These are phyloP conservation scores for Cherax quadricarinatus DNA, from an alignment of 1,140 invertebrate genomes.

Conservation along the genomic window DNA sequence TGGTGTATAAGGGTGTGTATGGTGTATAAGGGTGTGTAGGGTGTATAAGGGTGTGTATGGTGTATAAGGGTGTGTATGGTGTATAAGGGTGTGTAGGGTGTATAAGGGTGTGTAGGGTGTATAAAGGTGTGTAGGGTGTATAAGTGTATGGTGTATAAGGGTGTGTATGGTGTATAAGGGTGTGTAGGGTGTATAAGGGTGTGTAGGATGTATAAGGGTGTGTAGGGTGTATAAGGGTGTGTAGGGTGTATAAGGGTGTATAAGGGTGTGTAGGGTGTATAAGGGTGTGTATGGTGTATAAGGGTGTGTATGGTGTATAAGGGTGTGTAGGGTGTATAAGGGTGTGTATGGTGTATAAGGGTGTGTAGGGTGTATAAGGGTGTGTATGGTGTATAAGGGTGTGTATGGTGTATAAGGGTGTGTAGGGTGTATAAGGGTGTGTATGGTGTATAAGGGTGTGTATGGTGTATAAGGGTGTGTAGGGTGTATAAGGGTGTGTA, in stretches of 20 bases:
- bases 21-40: neutral
- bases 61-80: too few relatives aligned
- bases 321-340: neutral
- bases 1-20: neutral
- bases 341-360: neutral
- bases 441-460: too few relatives aligned
- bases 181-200: neutral
- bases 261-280: neutral
- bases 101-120: neutral
- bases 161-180: too few relatives aligned
- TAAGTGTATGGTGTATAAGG: too few relatives aligned
- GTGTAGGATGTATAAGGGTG: neutral
- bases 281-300: neutral
- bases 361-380: neutral
- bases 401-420: neutral
- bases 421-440: constrained; percentile 1
- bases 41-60: neutral
- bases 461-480: neutral
- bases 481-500: neutral
- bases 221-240: too few relatives aligned
- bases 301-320: too few relatives aligned
- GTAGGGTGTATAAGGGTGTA: neutral
- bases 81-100: neutral
- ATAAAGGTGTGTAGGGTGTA: neutral
- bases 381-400: neutral